Percentiles rank a stretch among this genome's conserved stretches.
phyloP scores from a whole-genome alignment of 2,113 vertebrate genomes.

The Alosa alosa region DNA sequence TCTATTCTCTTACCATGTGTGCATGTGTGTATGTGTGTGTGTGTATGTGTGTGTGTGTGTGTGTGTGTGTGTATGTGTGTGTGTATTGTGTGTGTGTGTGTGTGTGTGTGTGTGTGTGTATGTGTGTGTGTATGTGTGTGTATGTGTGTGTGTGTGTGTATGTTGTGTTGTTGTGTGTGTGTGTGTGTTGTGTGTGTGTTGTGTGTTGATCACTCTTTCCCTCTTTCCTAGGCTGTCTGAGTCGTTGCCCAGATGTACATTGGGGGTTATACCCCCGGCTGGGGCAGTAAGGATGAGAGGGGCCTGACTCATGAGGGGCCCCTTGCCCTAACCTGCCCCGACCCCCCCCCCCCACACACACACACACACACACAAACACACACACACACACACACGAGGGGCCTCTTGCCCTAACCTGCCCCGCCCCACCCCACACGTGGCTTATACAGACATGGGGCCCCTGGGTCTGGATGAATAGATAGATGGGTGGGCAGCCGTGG shows the following conservation, averaged over 20 bases:
- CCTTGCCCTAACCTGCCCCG: too few relatives aligned
- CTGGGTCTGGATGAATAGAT: too few relatives aligned
- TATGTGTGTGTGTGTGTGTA: background rate
- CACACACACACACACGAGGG: too few relatives aligned
- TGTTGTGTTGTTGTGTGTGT: background rate
- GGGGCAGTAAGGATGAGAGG: slow-evolving; percentile 43
- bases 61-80: slow-evolving; percentile 17
- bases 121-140: background rate
- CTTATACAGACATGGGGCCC: too few relatives aligned
- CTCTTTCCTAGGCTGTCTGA: slow-evolving; percentile 30
- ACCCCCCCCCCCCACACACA: too few relatives aligned
- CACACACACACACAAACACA: too few relatives aligned
- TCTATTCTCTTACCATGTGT: background rate
- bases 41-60: slow-evolving; percentile 16
- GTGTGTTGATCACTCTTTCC: background rate
- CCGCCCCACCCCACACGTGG: too few relatives aligned
- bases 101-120: slow-evolving; percentile 10
- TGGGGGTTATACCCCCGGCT: slow-evolving; percentile 39
- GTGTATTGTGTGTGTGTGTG: slow-evolving; percentile 19
- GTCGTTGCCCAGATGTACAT: slow-evolving; percentile 44
- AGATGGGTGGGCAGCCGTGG: too few relatives aligned
- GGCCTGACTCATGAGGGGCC: too few relatives aligned
- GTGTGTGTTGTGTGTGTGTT: slow-evolving; percentile 2
- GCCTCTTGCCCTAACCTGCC: too few relatives aligned
- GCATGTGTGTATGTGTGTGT: background rate